phyloP scores from a whole-genome alignment of 2,797 vertebrate species.

The Halcyon leucocephala region DNA sequence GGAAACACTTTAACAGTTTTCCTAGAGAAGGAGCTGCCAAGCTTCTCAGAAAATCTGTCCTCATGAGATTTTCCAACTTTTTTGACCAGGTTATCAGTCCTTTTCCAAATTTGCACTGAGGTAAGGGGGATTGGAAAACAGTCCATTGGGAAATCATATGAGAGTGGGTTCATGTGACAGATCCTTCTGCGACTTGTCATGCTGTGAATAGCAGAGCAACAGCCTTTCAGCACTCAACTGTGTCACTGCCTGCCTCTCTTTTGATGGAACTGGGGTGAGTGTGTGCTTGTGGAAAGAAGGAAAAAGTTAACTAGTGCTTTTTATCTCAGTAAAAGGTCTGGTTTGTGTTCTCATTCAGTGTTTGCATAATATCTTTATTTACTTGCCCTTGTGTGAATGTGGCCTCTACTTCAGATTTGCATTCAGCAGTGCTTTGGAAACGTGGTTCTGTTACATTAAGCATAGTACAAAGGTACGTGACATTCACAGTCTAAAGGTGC shows the following conservation, averaged over 20 bases:
- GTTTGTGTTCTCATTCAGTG: not conserved
- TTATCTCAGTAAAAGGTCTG: not conserved
- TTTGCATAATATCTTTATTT: not conserved
- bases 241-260: conserved; percentile 26
- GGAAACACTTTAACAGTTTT: not conserved
- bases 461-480: not conserved
- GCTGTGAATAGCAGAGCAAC: conserved; percentile 37
- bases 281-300: not conserved
- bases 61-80: not conserved
- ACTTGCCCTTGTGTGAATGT: not conserved
- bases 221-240: conserved; percentile 55
- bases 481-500: not conserved
- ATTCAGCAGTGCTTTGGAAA: not conserved
- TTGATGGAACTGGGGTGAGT: conserved; percentile 26
- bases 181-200: conserved; percentile 45
- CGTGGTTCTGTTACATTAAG: not conserved
- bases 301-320: not conserved
- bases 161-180: conserved; percentile 52
- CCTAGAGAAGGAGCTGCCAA: not conserved
- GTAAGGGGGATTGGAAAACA: not conserved
- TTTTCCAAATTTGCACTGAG: conserved; percentile 13
- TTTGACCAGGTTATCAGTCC: not conserved
- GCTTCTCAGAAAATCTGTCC: not conserved
- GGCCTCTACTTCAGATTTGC: not conserved
- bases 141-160: not conserved